Evolutionary conservation across 2,113 vertebrate species (phyloP), one percentile per base, ranked within the genome.

Genomic region (Phycodurus eques): DNA sequence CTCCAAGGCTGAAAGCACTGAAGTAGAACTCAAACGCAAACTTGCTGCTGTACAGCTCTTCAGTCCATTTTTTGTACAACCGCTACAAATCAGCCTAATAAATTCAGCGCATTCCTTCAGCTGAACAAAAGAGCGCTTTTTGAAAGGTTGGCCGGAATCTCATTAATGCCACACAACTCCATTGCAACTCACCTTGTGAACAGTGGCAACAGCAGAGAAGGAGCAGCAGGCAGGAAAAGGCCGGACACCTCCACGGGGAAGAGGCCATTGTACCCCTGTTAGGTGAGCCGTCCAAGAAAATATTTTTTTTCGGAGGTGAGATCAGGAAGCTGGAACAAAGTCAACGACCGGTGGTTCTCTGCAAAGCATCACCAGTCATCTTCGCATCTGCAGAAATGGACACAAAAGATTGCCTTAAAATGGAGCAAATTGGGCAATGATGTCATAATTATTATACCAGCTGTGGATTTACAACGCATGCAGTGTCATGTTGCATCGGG

Each of bases 181-280:
- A 82, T 74, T 79, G 80, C 70, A 69, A 86, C 91, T 86, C 85
- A 93, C 92, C 92, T 90, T 93, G 80, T 72, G 90, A 89, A 74
- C 61, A 88, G 62, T 88, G 88, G 60, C 87, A 59, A 85, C 84
- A 86, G 39, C 86, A 63, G 75, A 90, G 70, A 44, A 91, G 75
- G 49, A 92, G 77, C 81, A 92, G 47, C 61, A 92, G 75, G 86
- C 86, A 85, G 74, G 61, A 81, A 44, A 92, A 70, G 54, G 85
- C 67, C 44, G 85, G 81, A 86, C 90, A 77, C 84, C 82, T 89
- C 86, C 86, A 85, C 86, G 79, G 77, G 65, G 89, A 82, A 80
- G 88, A 77, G 70, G 92, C 87, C 92, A 93, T 92, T 72, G 83
- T 89, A 84, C 44, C 79, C 14, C 60, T 49, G 79, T 33, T 72